Evolutionary conservation across 37 sponge, comb jelly and placozoan genomes (phyloP).

Genomic region (Agelas oroides): DNA sequence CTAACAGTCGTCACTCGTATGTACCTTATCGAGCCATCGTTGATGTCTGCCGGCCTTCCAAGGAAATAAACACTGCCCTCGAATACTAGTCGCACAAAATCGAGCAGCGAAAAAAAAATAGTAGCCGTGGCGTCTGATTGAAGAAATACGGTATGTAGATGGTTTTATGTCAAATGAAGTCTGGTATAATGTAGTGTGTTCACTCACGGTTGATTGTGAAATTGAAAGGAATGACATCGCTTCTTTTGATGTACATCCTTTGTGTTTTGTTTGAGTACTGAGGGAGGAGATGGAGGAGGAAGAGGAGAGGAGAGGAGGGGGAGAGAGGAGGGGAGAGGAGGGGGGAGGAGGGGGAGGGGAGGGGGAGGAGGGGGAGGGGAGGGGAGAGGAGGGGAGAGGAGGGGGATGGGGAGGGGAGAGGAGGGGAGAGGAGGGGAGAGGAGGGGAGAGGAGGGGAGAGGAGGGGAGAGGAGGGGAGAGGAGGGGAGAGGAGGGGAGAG

Average conservation of each 20-base stretch:
- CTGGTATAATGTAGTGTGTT: neutral
- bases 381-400: neutral
- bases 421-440: neutral
- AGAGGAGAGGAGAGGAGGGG: neutral
- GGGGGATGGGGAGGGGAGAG: neutral
- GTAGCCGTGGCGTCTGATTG: no score
- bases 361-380: neutral
- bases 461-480: neutral
- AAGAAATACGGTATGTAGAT: no score
- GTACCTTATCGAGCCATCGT: no score
- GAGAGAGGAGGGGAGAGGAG: neutral
- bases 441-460: neutral
- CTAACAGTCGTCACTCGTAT: no score
- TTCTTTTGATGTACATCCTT: slow-evolving; percentile 37
- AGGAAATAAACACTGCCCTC: no score
- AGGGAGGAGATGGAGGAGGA: neutral
- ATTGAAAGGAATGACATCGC: slow-evolving; percentile 5
- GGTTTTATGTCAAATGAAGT: no score
- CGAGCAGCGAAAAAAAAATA: no score
- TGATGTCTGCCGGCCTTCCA: no score
- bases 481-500: neutral
- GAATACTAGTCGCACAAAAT: no score
- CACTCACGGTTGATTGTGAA: slow-evolving; percentile 24
- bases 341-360: neutral
- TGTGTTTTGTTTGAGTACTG: slow-evolving; percentile 9